Evolutionary conservation across 1,140 invertebrate species (phyloP).

Genomic region (Cydia strobilella): DNA sequence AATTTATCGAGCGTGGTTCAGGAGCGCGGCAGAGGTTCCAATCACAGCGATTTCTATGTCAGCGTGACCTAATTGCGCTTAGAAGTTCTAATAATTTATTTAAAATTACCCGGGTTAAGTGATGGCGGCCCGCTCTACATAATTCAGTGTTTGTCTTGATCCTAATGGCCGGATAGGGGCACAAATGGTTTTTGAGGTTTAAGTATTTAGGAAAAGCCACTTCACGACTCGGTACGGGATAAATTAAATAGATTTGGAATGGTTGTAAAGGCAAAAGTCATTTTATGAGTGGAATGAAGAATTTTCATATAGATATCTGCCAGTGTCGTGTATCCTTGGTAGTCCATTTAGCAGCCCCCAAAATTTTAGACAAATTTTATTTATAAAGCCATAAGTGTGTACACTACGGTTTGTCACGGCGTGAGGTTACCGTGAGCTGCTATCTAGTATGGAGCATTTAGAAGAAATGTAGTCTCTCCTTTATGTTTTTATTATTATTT

Average conservation of each 20-base stretch:
- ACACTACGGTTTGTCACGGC: too few species aligned
- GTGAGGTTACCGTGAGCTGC: too few species aligned
- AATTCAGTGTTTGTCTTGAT: constrained; percentile 24
- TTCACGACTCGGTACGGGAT: background rate
- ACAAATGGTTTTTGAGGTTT: background rate
- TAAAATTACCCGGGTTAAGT: constrained; percentile 18
- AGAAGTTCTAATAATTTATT: constrained; percentile 8
- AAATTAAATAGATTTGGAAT: background rate
- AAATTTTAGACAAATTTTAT: too few species aligned
- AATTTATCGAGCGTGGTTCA: background rate
- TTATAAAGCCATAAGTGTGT: too few species aligned
- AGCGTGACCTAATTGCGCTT: constrained; percentile 21
- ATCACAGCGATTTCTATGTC: constrained; percentile 6
- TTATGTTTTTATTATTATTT: too few species aligned
- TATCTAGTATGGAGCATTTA: too few species aligned
- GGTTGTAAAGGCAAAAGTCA: background rate
- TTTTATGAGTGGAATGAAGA: background rate
- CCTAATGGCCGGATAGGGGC: background rate
- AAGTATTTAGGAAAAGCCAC: background rate
- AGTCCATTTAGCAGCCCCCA: too few species aligned
- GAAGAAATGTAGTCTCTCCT: too few species aligned
- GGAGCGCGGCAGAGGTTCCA: background rate
- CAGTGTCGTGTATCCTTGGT: too few species aligned
- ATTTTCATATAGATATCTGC: too few species aligned
- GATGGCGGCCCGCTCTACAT: constrained; percentile 7